Evolutionary conservation across 2,113 vertebrate species (phyloP), one percentile per base, ranked within the genome.

Genomic region (Sprattus sprattus): DNA sequence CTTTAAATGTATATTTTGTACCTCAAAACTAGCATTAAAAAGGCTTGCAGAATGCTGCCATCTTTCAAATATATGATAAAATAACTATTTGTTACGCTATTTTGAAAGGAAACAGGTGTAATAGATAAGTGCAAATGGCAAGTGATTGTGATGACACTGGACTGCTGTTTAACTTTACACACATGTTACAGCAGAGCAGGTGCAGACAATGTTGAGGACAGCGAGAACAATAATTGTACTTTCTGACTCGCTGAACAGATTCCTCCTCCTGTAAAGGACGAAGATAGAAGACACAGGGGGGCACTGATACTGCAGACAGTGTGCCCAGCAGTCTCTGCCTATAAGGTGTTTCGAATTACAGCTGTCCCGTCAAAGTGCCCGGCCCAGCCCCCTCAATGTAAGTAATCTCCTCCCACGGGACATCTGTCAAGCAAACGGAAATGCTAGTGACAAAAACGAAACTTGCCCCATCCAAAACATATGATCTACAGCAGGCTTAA

Each of bases 261-360:
- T 39, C 71, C 71, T 78, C 10, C 25, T 32, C 28, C 71, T 78
- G 71, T 78, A 39, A 78, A 78, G 39, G 71, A 78, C 91, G 71
- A 78, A 90, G 54, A 39, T 84, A 82, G 18, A 50, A 88, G 49
- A 85, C 89, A 86, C 88, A 89, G 84, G 91, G 87, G 89, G 87
- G 11, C 13, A 78, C 71, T 87, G 83, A 71, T 13, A 67, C 45
- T 47, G 15, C 46, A 54, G 50, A 78, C 25, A 50, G 50, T 32
- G 28, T 64, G 25, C 25, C 71, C 9, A 15, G 71, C 28, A 78
- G 71, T 32, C 10, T 67, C 8, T 28, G 25, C n/a, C 64, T 78
- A 81, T 45, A 47, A 67, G 82, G 32, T 87, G 90, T 90, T 89
- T 92, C 90, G 64, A 87, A 89, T 92, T 89, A 91, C 91, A 91